Percentiles rank a stretch among this genome's conserved stretches.
These are phyloP conservation scores for Zosterops hypoxanthus DNA, from an alignment of 2,113 vertebrate species.

Conservation along the genomic window DNA sequence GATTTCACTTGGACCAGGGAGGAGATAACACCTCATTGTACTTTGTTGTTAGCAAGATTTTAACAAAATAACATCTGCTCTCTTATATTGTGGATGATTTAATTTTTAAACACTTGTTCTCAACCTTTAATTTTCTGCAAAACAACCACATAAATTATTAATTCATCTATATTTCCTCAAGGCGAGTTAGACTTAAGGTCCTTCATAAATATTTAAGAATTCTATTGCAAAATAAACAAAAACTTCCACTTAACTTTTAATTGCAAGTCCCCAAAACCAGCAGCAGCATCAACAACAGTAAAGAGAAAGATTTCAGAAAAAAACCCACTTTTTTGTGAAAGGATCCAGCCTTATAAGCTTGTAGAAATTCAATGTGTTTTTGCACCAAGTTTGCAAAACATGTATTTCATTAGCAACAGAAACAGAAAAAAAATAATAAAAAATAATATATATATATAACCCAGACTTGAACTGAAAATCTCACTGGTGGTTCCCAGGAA, in stretches of 20 bases:
- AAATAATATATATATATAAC: background rate
- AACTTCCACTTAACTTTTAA: conserved; percentile 82
- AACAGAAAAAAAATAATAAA: background rate
- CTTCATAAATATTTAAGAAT: conserved; percentile 82
- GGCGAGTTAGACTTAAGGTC: conserved; percentile 74
- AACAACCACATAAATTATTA: conserved; percentile 82
- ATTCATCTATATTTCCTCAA: conserved; percentile 80
- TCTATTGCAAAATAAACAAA: conserved; percentile 79
- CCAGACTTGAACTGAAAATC: background rate
- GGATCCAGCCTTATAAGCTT: background rate
- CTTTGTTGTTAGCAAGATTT: conserved; percentile 71
- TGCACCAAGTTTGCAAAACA: background rate
- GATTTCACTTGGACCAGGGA: conserved; percentile 55
- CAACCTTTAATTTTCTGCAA: conserved; percentile 84
- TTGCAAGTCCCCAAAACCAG: conserved; percentile 65
- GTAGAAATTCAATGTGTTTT: background rate
- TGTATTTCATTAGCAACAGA: background rate
- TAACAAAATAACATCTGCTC: conserved; percentile 76
- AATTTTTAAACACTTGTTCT: conserved; percentile 83
- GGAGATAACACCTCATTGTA: conserved; percentile 60
- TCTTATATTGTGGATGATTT: conserved; percentile 75
- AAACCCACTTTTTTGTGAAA: background rate
- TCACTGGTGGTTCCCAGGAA: background rate
- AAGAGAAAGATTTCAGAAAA: background rate
- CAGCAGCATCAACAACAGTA: background rate